Conservation (phyloP, 2,113 vertebrate species). For the Isichthys henryi region DNA sequence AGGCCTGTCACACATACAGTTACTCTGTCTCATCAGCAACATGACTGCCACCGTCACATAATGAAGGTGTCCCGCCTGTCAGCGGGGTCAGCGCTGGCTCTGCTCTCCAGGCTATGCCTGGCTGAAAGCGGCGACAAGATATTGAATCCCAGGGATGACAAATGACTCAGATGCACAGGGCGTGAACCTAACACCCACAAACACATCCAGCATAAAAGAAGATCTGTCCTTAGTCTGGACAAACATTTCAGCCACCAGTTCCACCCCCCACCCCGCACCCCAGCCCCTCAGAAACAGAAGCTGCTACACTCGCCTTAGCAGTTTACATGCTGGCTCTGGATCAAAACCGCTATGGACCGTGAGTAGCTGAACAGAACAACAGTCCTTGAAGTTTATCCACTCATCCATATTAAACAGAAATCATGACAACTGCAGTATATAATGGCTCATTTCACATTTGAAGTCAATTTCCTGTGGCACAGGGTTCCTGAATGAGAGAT, state of each 20-base stretch:
- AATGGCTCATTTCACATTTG: conserved; percentile 18
- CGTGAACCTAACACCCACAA: conserved; percentile 89
- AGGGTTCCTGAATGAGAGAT: neutral
- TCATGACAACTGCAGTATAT: conserved; percentile 19
- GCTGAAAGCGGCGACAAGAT: conserved; percentile 82
- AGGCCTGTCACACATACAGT: conserved; percentile 71
- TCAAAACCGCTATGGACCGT: neutral
- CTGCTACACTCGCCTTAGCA: neutral
- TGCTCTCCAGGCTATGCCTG: conserved; percentile 69
- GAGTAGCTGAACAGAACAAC: neutral
- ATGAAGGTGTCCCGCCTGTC: conserved; percentile 99
- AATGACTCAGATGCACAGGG: conserved; percentile 86
- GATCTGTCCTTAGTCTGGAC: conserved; percentile 13
- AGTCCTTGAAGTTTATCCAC: neutral
- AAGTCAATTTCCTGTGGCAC: neutral
- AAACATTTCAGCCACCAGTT: conserved; percentile 3
- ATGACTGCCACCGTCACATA: conserved; percentile 89
- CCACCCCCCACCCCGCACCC: neutral
- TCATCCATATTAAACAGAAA: conserved; percentile 11
- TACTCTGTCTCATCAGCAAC: conserved; percentile 78
- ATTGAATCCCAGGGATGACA: conserved; percentile 99
- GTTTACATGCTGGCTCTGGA: neutral
- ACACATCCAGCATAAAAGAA: conserved; percentile 50
- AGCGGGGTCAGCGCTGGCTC: conserved; percentile 90
- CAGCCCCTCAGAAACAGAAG: neutral